Base-by-base conservation (phyloP, 2,797 vertebrate genomes). In the Sebastes oblongus region DNA sequence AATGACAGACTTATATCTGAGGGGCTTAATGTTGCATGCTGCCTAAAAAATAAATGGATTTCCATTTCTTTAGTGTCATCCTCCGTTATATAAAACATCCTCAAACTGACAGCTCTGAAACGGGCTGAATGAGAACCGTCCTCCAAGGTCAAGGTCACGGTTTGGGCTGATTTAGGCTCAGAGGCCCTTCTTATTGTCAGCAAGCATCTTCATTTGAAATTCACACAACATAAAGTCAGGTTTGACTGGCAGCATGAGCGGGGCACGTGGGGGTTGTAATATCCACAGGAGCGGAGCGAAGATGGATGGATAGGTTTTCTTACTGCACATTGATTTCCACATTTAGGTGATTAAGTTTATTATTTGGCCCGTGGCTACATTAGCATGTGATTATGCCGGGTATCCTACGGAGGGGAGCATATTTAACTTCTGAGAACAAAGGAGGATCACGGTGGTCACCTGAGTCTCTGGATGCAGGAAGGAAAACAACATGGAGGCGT, bases 321-420 rank as follows among this genome's bases (percentile, higher is more conserved):
- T 78, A 71, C 83, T 59, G 79, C 87, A 80, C 87, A 76, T 79
- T 90, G 88, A 93, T 89, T 93, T 88, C 78, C 89, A 92, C 93
- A 92, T 94, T 93, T 83, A 87, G 89, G 80, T 90, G 90, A 93
- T 93, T 93, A 91, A 81, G 83, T 89, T 92, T 89, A 91, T 93
- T 83, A 91, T 92, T 84, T 86, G 80, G 74, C 89, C 76, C 1
- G 11, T 20, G 69, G 88, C 81, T 72, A 36, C 87, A 92, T 93
- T 91, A 92, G 90, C 91, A 91, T 93, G 88, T 88, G 84, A 92
- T 94, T 89, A 93, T 83, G 71, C 61, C 1, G 65, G 69, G 83
- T 61, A 56, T 87, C 84, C 80, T 70, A 71, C 27, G 1, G 86
- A 86, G 55, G 50, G 32, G 32, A 42, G 83, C 70, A 59, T 85